phyloP scores from a whole-genome alignment of 2,113 vertebrate genomes.

The Phoxinus phoxinus region DNA sequence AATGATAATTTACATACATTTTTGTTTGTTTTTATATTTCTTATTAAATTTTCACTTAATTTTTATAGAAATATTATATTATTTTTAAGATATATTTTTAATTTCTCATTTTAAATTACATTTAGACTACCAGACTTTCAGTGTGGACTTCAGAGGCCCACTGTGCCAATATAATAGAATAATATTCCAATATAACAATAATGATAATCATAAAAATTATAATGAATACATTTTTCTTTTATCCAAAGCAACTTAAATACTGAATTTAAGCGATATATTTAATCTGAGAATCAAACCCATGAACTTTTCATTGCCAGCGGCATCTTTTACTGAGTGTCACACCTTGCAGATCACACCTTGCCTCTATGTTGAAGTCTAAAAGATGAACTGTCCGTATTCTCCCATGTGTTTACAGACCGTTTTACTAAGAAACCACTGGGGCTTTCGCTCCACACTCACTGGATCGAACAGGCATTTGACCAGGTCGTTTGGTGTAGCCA shows the following conservation, averaged over 20 bases:
- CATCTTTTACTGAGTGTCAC: not conserved
- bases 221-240: not conserved
- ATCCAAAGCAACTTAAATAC: too few relatives aligned
- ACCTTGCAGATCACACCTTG: constrained; percentile 1
- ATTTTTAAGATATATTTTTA: not conserved
- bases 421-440: constrained; percentile 53
- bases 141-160: not conserved
- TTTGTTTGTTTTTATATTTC: not conserved
- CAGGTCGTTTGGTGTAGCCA: constrained; percentile 50
- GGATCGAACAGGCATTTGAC: constrained; percentile 56
- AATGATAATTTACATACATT: not conserved
- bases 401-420: constrained; percentile 44
- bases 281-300: not conserved
- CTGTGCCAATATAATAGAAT: not conserved
- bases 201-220: not conserved
- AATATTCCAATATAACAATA: not conserved
- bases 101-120: not conserved
- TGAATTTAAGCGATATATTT: too few relatives aligned
- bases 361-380: constrained; percentile 26
- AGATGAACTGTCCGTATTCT: constrained; percentile 26
- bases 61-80: not conserved
- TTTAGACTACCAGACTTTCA: not conserved
- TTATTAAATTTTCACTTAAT: not conserved
- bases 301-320: not conserved
- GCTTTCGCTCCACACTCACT: constrained; percentile 45